These are phyloP conservation scores for Leuctra nigra DNA, from an alignment of 2,888 invertebrate species.

Conservation along the genomic window DNA sequence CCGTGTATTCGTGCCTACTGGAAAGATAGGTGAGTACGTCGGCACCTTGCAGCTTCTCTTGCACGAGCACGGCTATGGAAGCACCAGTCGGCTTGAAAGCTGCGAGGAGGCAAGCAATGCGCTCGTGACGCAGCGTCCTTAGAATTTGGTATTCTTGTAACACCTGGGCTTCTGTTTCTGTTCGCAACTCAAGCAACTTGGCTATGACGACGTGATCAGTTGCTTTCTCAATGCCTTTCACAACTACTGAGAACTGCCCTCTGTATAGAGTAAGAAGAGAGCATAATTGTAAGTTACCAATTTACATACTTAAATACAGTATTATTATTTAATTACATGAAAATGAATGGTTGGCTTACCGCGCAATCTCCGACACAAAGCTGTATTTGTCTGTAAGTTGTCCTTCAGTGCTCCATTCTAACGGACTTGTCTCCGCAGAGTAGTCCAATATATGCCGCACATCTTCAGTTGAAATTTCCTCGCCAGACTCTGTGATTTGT, in stretches of 20 bases:
- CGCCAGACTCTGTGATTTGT: conserved; percentile 76
- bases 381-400: conserved; percentile 66
- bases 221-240: conserved; percentile 70
- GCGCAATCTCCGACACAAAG: conserved; percentile 76
- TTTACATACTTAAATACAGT: too few species aligned
- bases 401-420: conserved; percentile 62
- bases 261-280: conserved; percentile 41
- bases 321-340: too few species aligned
- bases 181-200: conserved; percentile 68
- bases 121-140: conserved; percentile 76
- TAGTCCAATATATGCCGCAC: conserved; percentile 62
- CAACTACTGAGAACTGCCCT: conserved; percentile 81
- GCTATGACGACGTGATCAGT: conserved; percentile 72
- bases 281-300: too few species aligned
- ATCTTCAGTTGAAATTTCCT: conserved; percentile 56
- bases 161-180: conserved; percentile 58
- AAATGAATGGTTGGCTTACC: too few species aligned
- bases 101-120: conserved; percentile 68
- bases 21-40: conserved; percentile 85
- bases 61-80: conserved; percentile 60
- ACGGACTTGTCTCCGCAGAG: conserved; percentile 61
- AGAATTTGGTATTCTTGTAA: conserved; percentile 79
- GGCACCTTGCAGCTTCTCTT: conserved; percentile 85
- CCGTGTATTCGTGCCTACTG: conserved; percentile 83
- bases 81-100: conserved; percentile 61